Conservation (phyloP, 2,888 invertebrate species). For the Mayetiola destructor region DNA sequence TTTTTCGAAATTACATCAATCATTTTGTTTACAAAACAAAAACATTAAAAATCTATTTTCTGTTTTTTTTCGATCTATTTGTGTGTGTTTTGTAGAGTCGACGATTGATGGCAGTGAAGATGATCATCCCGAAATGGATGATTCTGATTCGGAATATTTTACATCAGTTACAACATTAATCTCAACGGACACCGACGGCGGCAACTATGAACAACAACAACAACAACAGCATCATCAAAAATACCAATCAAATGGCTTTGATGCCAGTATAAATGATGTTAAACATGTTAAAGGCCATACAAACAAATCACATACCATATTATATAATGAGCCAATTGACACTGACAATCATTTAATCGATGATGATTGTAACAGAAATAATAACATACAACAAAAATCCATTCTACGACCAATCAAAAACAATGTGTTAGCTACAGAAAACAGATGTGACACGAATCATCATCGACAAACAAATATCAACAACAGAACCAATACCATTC, state of each 20-base stretch:
- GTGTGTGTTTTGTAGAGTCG: background rate
- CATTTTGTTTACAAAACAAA: background rate
- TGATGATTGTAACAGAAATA: no score
- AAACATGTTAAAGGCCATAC: background rate
- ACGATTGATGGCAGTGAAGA: background rate
- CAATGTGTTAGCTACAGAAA: constrained; percentile 7
- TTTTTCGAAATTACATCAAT: background rate
- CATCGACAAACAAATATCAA: no score
- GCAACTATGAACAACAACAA: no score
- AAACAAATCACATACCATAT: background rate
- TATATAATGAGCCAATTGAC: background rate
- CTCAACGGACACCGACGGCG: background rate
- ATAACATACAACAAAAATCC: background rate
- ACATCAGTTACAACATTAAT: background rate
- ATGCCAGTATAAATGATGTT: background rate
- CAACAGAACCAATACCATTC: no score
- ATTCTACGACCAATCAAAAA: background rate
- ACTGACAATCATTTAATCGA: background rate
- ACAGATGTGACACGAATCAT: constrained; percentile 4
- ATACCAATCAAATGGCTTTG: background rate
- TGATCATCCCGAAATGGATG: background rate
- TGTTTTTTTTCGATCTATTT: background rate
- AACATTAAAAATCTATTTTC: background rate
- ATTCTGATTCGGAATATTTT: constrained; percentile 1
- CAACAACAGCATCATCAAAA: background rate